Evolutionary conservation across 1,140 invertebrate species (phyloP), one percentile per base, ranked within the genome.

Genomic region (Plutomurus gul): DNA sequence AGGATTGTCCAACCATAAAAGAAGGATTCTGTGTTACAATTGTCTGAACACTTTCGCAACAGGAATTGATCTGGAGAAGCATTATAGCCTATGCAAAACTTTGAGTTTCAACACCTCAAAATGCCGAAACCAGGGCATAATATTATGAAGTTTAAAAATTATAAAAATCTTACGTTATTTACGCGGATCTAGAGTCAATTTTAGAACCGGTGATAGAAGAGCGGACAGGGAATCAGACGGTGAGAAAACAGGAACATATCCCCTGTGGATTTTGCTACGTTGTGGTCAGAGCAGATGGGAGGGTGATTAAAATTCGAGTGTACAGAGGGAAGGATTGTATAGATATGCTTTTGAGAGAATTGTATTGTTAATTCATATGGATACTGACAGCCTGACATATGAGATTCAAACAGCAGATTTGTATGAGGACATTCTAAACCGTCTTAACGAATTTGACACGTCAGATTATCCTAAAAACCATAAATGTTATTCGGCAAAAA

Each of bases 401-500:
- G 6, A 30, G 10, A 60, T 60, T 30, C 3, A 71, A 49, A 78
- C 76, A 4, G 13, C 33, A 0, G 72, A 78, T 39, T 1, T 81
- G 1, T 81, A 78, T 33, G 43, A 70, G 16, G 72, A 81, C 22
- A 37, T 81, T 8, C n/a, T 18, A 51, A 39, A 46, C 3, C n/a
- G 46, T 30, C 6, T 2, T 4, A 27, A 75, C 3, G 25, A 70
- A 16, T 81, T 81, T 33, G 80, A 81, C 39, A 74, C 47, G 3
- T 70, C 49, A 30, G 75, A 76, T 40, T 78, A 78, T 39, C 72
- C 71, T 22, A 0, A 11, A 70, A 16, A 81, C 39, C 72, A 78
- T 40, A 20, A 30, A 20, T 49, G 78, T 11, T 79, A 36, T 60
- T 80, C 84, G 11, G 65, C 71, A 73, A 74, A 75, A 43, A 88